Conservation (phyloP, 2,888 invertebrate species). For the Peribatodes rhomboidaria region DNA sequence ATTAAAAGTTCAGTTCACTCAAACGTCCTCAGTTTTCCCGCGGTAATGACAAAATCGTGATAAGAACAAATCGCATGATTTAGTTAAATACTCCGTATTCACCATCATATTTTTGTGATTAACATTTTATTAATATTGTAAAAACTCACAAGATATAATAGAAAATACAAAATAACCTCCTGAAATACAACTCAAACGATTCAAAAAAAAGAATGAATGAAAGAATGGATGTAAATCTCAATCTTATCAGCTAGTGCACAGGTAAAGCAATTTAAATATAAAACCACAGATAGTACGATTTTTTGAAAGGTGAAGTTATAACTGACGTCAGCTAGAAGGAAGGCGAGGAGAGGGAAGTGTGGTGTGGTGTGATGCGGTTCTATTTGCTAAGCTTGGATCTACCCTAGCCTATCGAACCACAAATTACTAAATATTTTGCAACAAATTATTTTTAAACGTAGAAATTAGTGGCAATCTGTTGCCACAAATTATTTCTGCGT, state of each 20-base stretch:
- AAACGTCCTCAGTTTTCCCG: slow-evolving; percentile 84
- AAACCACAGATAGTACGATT: too few species aligned
- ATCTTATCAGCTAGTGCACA: not conserved
- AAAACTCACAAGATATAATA: not conserved
- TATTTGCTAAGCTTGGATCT: too few species aligned
- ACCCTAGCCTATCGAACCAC: too few species aligned
- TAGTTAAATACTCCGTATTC: not conserved
- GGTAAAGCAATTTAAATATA: too few species aligned
- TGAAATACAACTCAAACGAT: slow-evolving; percentile 19
- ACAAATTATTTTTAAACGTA: too few species aligned
- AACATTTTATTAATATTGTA: not conserved
- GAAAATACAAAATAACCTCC: slow-evolving; percentile 37
- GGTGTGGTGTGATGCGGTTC: too few species aligned
- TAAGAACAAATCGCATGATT: slow-evolving; percentile 8
- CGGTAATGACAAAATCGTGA: slow-evolving; percentile 65
- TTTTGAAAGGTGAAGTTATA: too few species aligned
- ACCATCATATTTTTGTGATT: not conserved
- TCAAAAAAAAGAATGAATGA: slow-evolving; percentile 12
- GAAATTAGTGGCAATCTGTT: too few species aligned
- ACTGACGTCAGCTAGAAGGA: too few species aligned
- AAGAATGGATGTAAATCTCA: slow-evolving; percentile 4
- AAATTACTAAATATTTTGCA: too few species aligned
- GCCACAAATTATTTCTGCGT: too few species aligned
- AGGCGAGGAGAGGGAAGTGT: too few species aligned
- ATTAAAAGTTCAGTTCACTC: slow-evolving; percentile 72